phyloP scores from a whole-genome alignment of 2,113 vertebrate genomes.

The Tricholaema leucomelas region DNA sequence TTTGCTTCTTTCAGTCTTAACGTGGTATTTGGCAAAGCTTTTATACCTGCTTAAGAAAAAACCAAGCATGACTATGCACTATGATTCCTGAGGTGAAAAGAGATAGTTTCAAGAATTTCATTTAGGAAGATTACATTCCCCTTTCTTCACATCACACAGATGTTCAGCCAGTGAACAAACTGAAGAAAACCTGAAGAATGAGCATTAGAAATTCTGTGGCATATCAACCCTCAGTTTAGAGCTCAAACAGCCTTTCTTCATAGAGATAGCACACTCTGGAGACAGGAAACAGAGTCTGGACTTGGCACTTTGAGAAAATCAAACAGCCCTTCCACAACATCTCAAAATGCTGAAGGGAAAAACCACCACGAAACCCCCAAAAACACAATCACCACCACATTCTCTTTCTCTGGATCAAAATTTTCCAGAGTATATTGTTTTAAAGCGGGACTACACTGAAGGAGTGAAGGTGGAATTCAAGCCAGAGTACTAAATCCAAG shows the following conservation, averaged over 20 bases:
- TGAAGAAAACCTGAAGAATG: too few relatives aligned
- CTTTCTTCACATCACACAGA: not conserved
- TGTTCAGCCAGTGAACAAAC: not conserved
- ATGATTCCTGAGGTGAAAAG: not conserved
- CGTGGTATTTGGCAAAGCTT: not conserved
- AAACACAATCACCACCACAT: too few relatives aligned
- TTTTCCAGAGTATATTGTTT: not conserved
- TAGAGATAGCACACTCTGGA: not conserved
- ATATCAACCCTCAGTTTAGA: not conserved
- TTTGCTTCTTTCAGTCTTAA: not conserved
- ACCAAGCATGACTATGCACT: not conserved
- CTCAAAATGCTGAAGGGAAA: not conserved
- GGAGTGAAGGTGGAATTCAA: not conserved
- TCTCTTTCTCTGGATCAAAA: not conserved
- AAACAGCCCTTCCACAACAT: not conserved
- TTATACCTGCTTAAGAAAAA: not conserved
- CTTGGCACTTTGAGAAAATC: not conserved
- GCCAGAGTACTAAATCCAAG: not conserved
- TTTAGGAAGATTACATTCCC: not conserved
- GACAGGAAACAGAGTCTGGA: not conserved
- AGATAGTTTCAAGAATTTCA: not conserved
- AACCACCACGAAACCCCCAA: too few relatives aligned
- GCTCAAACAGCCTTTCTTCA: not conserved
- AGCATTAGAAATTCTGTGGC: not conserved
- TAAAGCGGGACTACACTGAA: not conserved